phyloP scores from a whole-genome alignment of 1,140 invertebrate species.

The Drosophila quadrilineata region DNA sequence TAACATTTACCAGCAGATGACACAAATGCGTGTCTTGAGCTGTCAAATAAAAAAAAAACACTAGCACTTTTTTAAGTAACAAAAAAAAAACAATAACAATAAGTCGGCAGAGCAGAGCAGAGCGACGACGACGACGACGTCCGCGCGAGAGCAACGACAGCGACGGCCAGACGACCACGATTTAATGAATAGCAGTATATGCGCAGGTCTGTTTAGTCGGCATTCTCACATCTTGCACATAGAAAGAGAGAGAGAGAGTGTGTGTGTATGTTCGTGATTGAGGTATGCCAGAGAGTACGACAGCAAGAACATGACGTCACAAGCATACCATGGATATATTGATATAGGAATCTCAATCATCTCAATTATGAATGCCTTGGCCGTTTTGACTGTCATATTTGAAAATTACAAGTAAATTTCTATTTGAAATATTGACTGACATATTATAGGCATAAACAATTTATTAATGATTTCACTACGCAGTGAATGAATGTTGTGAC shows the following conservation, averaged over 20 bases:
- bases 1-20: slow-evolving; percentile 27
- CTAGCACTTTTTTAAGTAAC: slow-evolving; percentile 26
- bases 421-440: too few relatives aligned
- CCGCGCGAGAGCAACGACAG: slow-evolving; percentile 42
- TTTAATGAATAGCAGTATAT: slow-evolving; percentile 18
- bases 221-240: too few relatives aligned
- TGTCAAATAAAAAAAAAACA: slow-evolving; percentile 36
- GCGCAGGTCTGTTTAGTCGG: slow-evolving; percentile 29
- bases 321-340: neutral
- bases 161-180: slow-evolving; percentile 35
- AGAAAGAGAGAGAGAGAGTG: slow-evolving; percentile 1
- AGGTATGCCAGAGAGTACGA: too few relatives aligned
- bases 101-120: slow-evolving; percentile 42
- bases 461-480: neutral
- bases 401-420: too few relatives aligned
- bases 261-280: too few relatives aligned
- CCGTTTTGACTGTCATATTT: too few relatives aligned
- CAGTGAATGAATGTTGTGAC: slow-evolving; percentile 19
- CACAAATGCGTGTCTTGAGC: slow-evolving; percentile 27
- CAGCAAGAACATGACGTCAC: slow-evolving; percentile 24
- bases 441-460: too few relatives aligned
- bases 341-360: too few relatives aligned
- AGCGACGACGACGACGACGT: slow-evolving; percentile 35
- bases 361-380: too few relatives aligned
- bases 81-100: slow-evolving; percentile 48